phyloP scores from a whole-genome alignment of 1,140 invertebrate species.

The Zaprionus taronus region DNA sequence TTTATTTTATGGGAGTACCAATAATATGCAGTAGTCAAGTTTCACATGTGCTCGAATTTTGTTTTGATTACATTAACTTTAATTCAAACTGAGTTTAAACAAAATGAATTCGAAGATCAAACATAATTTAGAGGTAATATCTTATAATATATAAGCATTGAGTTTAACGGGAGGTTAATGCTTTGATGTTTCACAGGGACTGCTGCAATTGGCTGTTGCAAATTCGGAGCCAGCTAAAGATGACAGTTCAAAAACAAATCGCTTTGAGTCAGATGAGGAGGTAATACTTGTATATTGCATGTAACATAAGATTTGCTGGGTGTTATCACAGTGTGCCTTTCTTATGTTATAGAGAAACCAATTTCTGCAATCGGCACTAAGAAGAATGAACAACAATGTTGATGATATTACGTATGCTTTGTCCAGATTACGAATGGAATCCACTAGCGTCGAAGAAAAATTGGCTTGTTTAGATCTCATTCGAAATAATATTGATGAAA shows the following conservation, averaged over 20 bases:
- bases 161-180: neutral
- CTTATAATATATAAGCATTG: neutral
- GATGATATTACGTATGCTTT: constrained; percentile 54
- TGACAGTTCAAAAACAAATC: neutral
- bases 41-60: neutral
- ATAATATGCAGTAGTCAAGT: neutral
- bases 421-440: constrained; percentile 28
- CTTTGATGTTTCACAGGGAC: constrained; percentile 26
- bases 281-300: constrained; percentile 7
- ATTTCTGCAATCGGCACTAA: constrained; percentile 55
- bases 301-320: neutral
- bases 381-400: constrained; percentile 54
- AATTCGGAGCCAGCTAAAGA: constrained; percentile 20
- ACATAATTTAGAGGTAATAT: constrained; percentile 54
- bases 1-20: neutral
- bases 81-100: constrained; percentile 31
- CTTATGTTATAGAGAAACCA: constrained; percentile 29
- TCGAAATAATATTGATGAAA: constrained; percentile 64
- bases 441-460: constrained; percentile 46
- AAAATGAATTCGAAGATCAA: constrained; percentile 41
- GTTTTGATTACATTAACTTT: neutral
- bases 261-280: constrained; percentile 2
- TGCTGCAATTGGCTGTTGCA: constrained; percentile 52
- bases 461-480: constrained; percentile 52
- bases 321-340: neutral